Conservation (phyloP, 2,113 vertebrate species). For the Ophiodon elongatus region DNA sequence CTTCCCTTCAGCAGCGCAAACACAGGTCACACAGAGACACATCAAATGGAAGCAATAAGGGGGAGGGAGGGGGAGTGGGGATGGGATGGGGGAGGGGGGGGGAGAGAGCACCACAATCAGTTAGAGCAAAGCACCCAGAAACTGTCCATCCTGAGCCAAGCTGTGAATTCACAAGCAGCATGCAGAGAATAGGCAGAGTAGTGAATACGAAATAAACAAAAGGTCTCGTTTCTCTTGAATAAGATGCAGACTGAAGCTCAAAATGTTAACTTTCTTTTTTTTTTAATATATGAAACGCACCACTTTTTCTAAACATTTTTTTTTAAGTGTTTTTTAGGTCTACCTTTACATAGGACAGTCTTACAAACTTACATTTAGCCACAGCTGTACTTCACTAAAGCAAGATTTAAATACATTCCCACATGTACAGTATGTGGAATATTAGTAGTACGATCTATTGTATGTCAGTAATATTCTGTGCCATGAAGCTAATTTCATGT, state of each 20-base stretch:
- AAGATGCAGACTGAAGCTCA: neutral
- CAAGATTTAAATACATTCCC: neutral
- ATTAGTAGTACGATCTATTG: neutral
- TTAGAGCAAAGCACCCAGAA: conserved; percentile 62
- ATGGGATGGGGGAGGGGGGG: neutral
- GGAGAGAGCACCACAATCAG: conserved; percentile 69
- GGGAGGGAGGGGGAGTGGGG: conserved; percentile 69
- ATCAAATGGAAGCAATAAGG: conserved; percentile 74
- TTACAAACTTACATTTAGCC: neutral
- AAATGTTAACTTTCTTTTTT: too few species aligned
- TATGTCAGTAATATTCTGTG: neutral
- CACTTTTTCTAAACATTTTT: too few species aligned
- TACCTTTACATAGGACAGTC: too few species aligned
- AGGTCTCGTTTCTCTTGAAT: neutral
- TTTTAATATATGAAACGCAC: too few species aligned
- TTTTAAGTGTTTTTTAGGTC: too few species aligned
- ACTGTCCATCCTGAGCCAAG: conserved; percentile 50
- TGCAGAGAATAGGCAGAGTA: conserved; percentile 62
- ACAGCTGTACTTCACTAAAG: neutral
- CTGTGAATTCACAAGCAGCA: conserved; percentile 69
- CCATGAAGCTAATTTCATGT: too few species aligned
- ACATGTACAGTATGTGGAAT: neutral
- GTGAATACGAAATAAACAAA: conserved; percentile 8
- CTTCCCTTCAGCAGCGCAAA: conserved; percentile 93
- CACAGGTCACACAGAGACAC: conserved; percentile 77